Evolutionary conservation across 2,113 vertebrate genomes (phyloP), one percentile per base, ranked within the genome.

Genomic region (Melospiza georgiana): DNA sequence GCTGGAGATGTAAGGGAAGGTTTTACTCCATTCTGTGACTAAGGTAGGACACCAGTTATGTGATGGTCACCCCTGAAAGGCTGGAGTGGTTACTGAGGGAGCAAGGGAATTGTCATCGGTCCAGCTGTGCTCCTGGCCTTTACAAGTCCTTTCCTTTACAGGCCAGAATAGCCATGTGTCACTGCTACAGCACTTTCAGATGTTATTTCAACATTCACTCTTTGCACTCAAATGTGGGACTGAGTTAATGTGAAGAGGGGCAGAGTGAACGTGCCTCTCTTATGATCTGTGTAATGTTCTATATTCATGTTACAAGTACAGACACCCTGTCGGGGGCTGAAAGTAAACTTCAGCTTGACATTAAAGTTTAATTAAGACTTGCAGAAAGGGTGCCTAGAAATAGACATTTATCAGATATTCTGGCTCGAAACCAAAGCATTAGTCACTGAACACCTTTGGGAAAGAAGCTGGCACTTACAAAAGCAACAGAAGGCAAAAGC

Each of bases 351-450:
- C 95, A 96, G 89, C 89, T 95, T 98, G 97, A 98, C 97, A 98
- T 98, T 98, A 97, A 98, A 98, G 96, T 98, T 98, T 98, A 98
- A 98, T 98, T 98, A 98, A 98, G 97, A 98, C 97, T 98, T 97
- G 97, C 78, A 95, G 94, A 98, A 96, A 95, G 96, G 95, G 96
- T 97, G 97, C 97, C 95, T 97, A 93, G 97, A 98, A 98, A 98
- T 95, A 98, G 97, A 97, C 97, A 93, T 98, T 97, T 98, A 97
- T 98, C 97, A 98, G 97, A 98, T 97, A 98, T 98, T 98, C 98
- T 98, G 98, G 98, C 98, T 97, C 27, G 55, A 92, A 97, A 98
- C 98, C 98, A 98, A 97, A 96, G 95, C 97, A 98, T 98, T 98
- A 98, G 98, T 98, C 98, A 98, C 95, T 65, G 94, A 97, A 97